These are phyloP conservation scores for Crotalus horridus DNA, from an alignment of 2,113 vertebrate species.

Conservation along the genomic window DNA sequence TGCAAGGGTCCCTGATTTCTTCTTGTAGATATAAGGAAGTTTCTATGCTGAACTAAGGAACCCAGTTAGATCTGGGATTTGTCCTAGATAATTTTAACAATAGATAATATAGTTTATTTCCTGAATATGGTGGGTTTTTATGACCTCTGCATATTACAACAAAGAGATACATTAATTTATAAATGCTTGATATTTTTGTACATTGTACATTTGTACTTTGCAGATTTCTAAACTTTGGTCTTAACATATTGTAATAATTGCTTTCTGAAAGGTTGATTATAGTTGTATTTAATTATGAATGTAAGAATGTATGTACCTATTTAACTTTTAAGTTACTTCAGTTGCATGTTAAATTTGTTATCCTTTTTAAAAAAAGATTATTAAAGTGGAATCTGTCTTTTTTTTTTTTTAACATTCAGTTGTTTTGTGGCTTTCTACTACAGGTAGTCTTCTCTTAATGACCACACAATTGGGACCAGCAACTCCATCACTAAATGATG, in stretches of 20 bases:
- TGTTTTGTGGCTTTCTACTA: slow-evolving; percentile 19
- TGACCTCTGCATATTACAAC: background rate
- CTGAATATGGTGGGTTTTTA: background rate
- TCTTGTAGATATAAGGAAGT: background rate
- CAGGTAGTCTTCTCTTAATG: background rate
- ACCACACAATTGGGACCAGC: background rate
- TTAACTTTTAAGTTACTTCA: background rate
- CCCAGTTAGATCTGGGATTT: background rate
- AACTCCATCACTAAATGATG: background rate
- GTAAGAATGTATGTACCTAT: background rate
- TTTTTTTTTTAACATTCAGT: slow-evolving; percentile 17
- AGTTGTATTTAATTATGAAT: background rate
- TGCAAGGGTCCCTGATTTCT: background rate
- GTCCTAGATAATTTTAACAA: background rate
- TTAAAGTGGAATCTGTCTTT: slow-evolving; percentile 11
- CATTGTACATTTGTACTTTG: slow-evolving; percentile 24
- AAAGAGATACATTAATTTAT: background rate
- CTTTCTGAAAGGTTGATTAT: background rate
- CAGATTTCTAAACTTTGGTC: slow-evolving; percentile 28
- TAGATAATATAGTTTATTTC: background rate
- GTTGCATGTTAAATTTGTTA: slow-evolving; percentile 5
- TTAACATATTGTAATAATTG: slow-evolving; percentile 4
- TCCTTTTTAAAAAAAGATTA: slow-evolving; percentile 2
- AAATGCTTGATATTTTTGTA: background rate
- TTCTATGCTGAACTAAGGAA: fast-evolving